Percentiles rank a stretch among this genome's conserved stretches.
These are phyloP conservation scores for Amphipoea lucens DNA, from an alignment of 2,888 invertebrate genomes.

Conservation along the genomic window DNA sequence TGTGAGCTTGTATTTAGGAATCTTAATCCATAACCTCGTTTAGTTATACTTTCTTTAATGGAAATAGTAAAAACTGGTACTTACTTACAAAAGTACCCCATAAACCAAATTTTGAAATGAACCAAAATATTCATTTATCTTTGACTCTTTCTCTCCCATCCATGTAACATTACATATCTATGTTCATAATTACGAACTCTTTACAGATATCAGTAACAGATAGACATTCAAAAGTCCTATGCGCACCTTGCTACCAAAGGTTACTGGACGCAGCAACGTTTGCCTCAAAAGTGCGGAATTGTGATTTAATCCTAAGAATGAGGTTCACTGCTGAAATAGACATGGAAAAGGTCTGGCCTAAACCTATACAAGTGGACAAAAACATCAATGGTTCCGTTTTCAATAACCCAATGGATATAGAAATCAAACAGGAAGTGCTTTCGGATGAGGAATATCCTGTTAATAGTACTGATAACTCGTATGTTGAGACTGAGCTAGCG, in stretches of 20 bases:
- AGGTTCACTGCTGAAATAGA: slow-evolving; percentile 56
- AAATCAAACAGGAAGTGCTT: slow-evolving; percentile 83
- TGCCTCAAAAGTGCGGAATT: slow-evolving; percentile 71
- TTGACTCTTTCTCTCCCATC: background rate
- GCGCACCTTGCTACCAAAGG: slow-evolving; percentile 75
- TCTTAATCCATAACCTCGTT: background rate
- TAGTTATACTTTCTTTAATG: background rate
- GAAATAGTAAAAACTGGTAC: background rate
- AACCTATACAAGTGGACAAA: slow-evolving; percentile 82
- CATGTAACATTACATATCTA: background rate
- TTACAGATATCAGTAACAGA: slow-evolving; percentile 78
- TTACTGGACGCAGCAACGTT: slow-evolving; percentile 78
- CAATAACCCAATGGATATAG: slow-evolving; percentile 71
- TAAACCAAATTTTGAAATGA: background rate
- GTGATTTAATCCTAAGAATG: slow-evolving; percentile 72
- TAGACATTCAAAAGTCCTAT: slow-evolving; percentile 80
- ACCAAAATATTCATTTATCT: background rate
- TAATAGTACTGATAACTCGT: slow-evolving; percentile 60
- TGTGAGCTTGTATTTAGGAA: background rate
- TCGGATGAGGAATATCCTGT: slow-evolving; percentile 79
- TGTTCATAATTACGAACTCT: background rate
- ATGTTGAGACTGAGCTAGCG: slow-evolving; percentile 49
- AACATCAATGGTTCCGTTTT: slow-evolving; percentile 70
- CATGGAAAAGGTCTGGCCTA: slow-evolving; percentile 78
- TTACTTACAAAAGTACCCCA: too few species aligned